These are phyloP conservation scores for Morpho deidamia DNA, from an alignment of 2,888 invertebrate genomes.

Conservation along the genomic window DNA sequence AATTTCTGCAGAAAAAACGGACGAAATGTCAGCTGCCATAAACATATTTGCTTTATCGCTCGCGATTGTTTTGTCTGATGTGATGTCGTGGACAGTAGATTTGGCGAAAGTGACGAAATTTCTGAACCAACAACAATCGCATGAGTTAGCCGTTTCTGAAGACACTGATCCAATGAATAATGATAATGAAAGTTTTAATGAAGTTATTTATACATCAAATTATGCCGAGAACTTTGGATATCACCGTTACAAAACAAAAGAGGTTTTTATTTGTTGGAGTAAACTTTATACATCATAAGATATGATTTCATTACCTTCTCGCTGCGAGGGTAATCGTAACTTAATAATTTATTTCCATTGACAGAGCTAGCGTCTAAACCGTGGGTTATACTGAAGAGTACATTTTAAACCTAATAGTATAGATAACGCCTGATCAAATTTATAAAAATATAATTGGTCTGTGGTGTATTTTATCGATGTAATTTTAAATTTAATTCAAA, in stretches of 20 bases:
- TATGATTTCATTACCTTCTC: no score
- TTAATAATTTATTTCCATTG: no score
- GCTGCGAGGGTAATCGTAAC: no score
- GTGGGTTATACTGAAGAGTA: no score
- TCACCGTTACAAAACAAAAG: slow-evolving; percentile 51
- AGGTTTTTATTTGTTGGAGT: slow-evolving; percentile 31
- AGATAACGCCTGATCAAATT: no score
- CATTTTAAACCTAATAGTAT: no score
- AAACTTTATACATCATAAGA: no score
- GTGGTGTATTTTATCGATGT: no score
- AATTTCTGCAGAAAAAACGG: not conserved
- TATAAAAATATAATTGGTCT: no score
- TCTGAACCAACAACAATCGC: slow-evolving; percentile 39
- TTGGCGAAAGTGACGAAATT: slow-evolving; percentile 50
- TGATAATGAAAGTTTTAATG: slow-evolving; percentile 11
- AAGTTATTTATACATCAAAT: slow-evolving; percentile 27
- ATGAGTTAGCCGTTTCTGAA: slow-evolving; percentile 25
- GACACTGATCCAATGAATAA: not conserved
- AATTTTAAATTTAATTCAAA: no score
- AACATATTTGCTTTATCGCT: slow-evolving; percentile 16
- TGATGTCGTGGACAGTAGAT: slow-evolving; percentile 58
- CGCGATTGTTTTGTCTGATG: slow-evolving; percentile 35
- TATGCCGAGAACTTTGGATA: slow-evolving; percentile 47
- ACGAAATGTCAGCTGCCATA: slow-evolving; percentile 11
- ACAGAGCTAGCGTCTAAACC: no score